These are phyloP conservation scores for Tetrao urogallus DNA, from an alignment of 2,113 vertebrate genomes.

Conservation along the genomic window DNA sequence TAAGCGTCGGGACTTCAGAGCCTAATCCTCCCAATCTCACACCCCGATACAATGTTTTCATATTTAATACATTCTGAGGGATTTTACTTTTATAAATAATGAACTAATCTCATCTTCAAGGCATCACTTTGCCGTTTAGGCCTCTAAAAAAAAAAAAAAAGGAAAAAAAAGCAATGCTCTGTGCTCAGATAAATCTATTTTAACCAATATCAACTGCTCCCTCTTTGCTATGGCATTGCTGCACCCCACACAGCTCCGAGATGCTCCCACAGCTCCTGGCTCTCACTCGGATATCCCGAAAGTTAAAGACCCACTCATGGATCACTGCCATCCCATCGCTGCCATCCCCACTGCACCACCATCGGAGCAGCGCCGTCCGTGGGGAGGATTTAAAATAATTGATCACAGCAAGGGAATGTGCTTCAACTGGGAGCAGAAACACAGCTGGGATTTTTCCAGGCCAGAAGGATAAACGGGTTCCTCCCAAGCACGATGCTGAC, in stretches of 20 bases:
- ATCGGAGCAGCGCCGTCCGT: not conserved
- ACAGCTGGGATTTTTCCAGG: conserved; percentile 32
- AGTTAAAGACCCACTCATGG: too few relatives aligned
- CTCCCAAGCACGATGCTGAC: not conserved
- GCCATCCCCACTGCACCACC: not conserved
- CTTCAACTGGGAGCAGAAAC: conserved; percentile 44
- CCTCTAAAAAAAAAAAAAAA: not conserved
- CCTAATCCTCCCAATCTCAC: conserved; percentile 61
- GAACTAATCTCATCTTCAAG: conserved; percentile 66
- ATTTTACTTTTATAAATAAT: conserved; percentile 72
- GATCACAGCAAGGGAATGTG: not conserved
- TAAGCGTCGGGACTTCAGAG: conserved; percentile 70
- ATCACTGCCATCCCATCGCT: too few relatives aligned
- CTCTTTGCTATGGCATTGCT: not conserved
- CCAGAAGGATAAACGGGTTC: conserved; percentile 22
- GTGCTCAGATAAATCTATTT: conserved; percentile 1
- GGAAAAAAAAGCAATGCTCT: not conserved
- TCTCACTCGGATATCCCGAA: not conserved
- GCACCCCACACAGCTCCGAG: too few relatives aligned
- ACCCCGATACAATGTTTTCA: conserved; percentile 64
- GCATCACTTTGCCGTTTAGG: conserved; percentile 45
- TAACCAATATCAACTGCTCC: conserved; percentile 48
- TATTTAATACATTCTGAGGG: conserved; percentile 66
- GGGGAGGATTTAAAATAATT: conserved; percentile 34
- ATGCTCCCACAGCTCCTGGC: not conserved